A percentile compares a stretch with the other conserved stretches of the same genome.
Evolutionary conservation across 2,888 invertebrate genomes (phyloP).

Genomic region (Imbricaverruca yamaguchii): DNA sequence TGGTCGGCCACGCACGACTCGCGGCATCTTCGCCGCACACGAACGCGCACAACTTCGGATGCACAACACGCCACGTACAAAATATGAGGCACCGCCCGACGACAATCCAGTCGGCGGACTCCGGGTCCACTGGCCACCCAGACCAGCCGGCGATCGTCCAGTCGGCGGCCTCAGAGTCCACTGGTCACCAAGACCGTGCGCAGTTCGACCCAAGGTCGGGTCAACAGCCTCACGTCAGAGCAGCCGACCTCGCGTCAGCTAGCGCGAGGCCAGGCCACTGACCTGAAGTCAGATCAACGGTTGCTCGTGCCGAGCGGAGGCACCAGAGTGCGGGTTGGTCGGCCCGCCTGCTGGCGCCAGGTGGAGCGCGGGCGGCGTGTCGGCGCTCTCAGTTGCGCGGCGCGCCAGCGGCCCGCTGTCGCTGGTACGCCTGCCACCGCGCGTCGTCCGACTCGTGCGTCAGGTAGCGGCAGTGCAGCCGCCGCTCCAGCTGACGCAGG

Average conservation of each 20-base stretch:
- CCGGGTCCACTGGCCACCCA: too few relatives aligned
- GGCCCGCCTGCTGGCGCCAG: neutral
- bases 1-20: too few relatives aligned
- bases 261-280: neutral
- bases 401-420: constrained; percentile 37
- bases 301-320: neutral
- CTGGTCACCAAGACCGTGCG: too few relatives aligned
- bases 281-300: neutral
- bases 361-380: neutral
- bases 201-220: too few relatives aligned
- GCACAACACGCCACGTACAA: too few relatives aligned
- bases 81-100: too few relatives aligned
- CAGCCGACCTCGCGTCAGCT: neutral
- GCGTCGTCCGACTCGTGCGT: constrained; percentile 89
- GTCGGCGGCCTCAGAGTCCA: too few relatives aligned
- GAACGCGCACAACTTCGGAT: too few relatives aligned
- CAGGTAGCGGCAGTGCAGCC: constrained; percentile 69
- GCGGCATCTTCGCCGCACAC: too few relatives aligned
- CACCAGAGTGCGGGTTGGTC: neutral
- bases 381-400: neutral
- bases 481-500: constrained; percentile 73
- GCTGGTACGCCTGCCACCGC: constrained; percentile 65
- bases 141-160: too few relatives aligned
- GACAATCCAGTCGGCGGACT: too few relatives aligned
- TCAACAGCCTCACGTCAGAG: neutral